Evolutionary conservation across 2,888 invertebrate genomes (phyloP), one percentile per base, ranked within the genome.

Genomic region (Aleiodes alternator): DNA sequence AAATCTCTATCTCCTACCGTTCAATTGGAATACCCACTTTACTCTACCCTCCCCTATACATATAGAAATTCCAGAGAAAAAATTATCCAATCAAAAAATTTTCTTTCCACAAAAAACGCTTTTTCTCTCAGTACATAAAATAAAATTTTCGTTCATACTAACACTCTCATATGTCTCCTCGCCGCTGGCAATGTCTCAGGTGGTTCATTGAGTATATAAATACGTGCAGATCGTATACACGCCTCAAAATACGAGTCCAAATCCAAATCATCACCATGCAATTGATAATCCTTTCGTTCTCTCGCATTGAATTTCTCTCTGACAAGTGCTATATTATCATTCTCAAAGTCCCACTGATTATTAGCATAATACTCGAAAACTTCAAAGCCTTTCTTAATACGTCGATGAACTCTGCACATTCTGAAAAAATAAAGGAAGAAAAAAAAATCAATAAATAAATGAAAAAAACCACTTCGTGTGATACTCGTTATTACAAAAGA

Each of bases 331-430:
- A 94, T 92, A 79, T 93, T 92, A 69, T 93, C 92, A 23, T 95
- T 96, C 59, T 94, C 93, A 88, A 97, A 96, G 85, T 95, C 95
- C 97, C 98, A 98, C 79, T 96, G 96, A 86, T 96, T 96, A 87
- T 95, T 96, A 0, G 97, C 96, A 90, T 98, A 98, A 87, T 97
- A 97, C 86, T 97, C 96, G 84, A 98, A 95, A 0, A 96, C 95
- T 84, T 96, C 95, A 85, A 97, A 96, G 0, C 97, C 96, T 90
- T 96, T 96, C 80, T 92, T 92, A 82, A 98, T 95, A 64, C 96
- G 93, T 74, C 94, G 93, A 81, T 97, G 97, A 1, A 97, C 94
- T 69, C 94, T 93, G 85, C 95, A 94, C 85, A 97, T 91, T 38
- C 97, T 97, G 87, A 56, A 73, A 66, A 23, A 38, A 34, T 66